Evolutionary conservation across 2,113 vertebrate species (phyloP).

Genomic region (Orientallactaga bullata): DNA sequence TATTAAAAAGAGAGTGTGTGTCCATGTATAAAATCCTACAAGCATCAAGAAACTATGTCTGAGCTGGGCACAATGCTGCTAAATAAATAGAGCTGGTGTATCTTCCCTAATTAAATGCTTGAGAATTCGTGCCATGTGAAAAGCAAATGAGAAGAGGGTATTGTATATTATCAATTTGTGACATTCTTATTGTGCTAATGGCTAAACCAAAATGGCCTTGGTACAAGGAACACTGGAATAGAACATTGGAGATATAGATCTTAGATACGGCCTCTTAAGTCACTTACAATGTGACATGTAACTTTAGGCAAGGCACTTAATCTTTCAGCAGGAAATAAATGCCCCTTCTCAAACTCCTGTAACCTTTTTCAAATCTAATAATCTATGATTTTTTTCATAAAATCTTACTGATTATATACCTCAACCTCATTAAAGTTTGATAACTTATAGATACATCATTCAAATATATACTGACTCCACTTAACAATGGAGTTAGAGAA

Average conservation of each 20-base stretch:
- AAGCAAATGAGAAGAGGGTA: slow-evolving; percentile 32
- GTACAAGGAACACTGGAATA: neutral
- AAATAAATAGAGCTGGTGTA: slow-evolving; percentile 42
- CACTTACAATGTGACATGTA: slow-evolving; percentile 23
- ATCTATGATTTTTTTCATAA: slow-evolving; percentile 53
- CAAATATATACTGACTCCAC: slow-evolving; percentile 46
- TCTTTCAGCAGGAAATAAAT: slow-evolving; percentile 45
- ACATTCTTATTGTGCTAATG: slow-evolving; percentile 44
- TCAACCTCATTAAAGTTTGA: slow-evolving; percentile 27
- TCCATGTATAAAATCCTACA: neutral
- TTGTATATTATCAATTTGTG: neutral
- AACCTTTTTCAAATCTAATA: slow-evolving; percentile 62
- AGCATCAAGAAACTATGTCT: neutral
- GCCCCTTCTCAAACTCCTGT: neutral
- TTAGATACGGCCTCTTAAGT: slow-evolving; percentile 19
- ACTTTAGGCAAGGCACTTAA: slow-evolving; percentile 43
- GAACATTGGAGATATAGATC: neutral
- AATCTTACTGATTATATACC: slow-evolving; percentile 33
- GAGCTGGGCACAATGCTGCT: neutral
- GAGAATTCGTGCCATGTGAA: neutral
- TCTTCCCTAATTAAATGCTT: slow-evolving; percentile 56
- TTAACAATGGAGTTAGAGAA: neutral
- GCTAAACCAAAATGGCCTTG: neutral
- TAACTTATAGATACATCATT: slow-evolving; percentile 39
- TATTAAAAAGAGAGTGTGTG: neutral